These are phyloP conservation scores for Poecilia gillii DNA, from an alignment of 2,797 vertebrate genomes.

Conservation along the genomic window DNA sequence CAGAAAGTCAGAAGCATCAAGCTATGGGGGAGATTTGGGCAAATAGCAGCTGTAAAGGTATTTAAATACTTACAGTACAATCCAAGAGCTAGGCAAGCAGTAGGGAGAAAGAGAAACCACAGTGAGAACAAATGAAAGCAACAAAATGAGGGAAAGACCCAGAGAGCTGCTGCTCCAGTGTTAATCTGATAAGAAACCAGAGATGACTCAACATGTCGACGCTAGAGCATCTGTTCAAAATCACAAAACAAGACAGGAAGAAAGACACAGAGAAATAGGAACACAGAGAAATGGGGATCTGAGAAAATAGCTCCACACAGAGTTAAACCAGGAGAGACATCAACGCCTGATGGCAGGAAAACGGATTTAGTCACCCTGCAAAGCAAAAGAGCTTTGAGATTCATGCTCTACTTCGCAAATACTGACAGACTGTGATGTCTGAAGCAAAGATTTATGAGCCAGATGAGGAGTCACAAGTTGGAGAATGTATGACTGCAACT, in stretches of 20 bases:
- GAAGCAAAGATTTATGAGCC: slow-evolving; percentile 2
- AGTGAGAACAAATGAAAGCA: slow-evolving; percentile 40
- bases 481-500: background rate
- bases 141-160: slow-evolving; percentile 39
- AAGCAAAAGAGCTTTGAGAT: background rate
- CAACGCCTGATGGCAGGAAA: background rate
- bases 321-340: background rate
- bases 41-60: slow-evolving; percentile 24
- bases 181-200: slow-evolving; percentile 52
- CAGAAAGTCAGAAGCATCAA: background rate
- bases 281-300: background rate
- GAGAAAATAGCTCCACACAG: slow-evolving; percentile 4
- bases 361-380: background rate
- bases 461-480: background rate
- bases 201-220: slow-evolving; percentile 60
- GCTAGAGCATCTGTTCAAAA: slow-evolving; percentile 62
- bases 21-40: slow-evolving; percentile 7
- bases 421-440: background rate
- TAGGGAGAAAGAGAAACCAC: slow-evolving; percentile 47
- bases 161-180: slow-evolving; percentile 31
- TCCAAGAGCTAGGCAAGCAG: slow-evolving; percentile 74
- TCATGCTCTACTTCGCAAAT: background rate
- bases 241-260: slow-evolving; percentile 27
- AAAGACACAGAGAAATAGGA: slow-evolving; percentile 1
- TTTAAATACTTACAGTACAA: slow-evolving; percentile 77